Percentiles rank a stretch among this genome's conserved stretches.
Conservation (phyloP, 2,888 invertebrate species). For the Campoplex nolae region DNA sequence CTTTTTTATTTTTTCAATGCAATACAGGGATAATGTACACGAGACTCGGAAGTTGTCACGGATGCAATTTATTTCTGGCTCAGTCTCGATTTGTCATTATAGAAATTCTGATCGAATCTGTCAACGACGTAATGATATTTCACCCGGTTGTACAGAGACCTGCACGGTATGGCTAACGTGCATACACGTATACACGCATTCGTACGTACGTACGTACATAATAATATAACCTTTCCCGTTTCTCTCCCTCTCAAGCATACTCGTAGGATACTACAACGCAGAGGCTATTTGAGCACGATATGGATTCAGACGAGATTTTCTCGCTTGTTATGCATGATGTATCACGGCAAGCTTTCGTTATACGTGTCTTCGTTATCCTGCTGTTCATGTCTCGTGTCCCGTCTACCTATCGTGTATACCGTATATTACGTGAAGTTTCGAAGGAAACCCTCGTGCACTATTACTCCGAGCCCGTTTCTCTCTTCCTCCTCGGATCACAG, state of each 20-base stretch:
- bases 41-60: slow-evolving; percentile 16
- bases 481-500: not conserved
- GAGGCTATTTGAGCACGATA: slow-evolving; percentile 74
- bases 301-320: slow-evolving; percentile 72
- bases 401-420: slow-evolving; percentile 63
- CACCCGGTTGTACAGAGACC: slow-evolving; percentile 12
- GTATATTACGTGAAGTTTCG: slow-evolving; percentile 75
- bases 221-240: not conserved
- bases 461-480: slow-evolving; percentile 35
- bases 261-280: slow-evolving; percentile 42
- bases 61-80: slow-evolving; percentile 42
- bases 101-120: slow-evolving; percentile 60
- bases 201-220: slow-evolving; percentile 30
- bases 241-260: not conserved
- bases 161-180: not conserved
- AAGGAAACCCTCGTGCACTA: slow-evolving; percentile 69
- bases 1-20: not conserved
- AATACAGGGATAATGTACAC: not conserved
- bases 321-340: slow-evolving; percentile 82
- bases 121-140: slow-evolving; percentile 61
- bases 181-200: slow-evolving; percentile 29
- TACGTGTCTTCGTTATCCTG: slow-evolving; percentile 81
- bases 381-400: slow-evolving; percentile 76
- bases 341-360: slow-evolving; percentile 78
- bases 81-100: slow-evolving; percentile 48